Evolutionary conservation across 1,140 invertebrate species (phyloP).

Genomic region (Trachymyrmex cornetzi): DNA sequence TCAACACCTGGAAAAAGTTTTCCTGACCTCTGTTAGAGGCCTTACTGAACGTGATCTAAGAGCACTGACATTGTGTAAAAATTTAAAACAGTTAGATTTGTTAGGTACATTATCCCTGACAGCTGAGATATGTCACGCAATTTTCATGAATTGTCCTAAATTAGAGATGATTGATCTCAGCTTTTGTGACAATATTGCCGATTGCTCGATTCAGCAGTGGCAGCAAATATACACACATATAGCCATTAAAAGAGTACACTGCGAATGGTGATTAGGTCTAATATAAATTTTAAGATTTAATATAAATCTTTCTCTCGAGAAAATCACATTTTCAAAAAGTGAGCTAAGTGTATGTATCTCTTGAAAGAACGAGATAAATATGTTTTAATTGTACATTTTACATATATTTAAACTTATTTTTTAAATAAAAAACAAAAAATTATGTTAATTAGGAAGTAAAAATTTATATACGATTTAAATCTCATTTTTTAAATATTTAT

Average conservation of each 20-base stretch:
- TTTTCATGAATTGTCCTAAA: conserved; percentile 87
- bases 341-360: neutral
- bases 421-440: neutral
- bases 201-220: conserved; percentile 90
- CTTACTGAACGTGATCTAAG: conserved; percentile 92
- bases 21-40: conserved; percentile 92
- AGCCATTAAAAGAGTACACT: conserved; percentile 87
- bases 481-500: neutral
- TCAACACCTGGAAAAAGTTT: conserved; percentile 91
- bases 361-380: neutral
- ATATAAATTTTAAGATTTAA: neutral
- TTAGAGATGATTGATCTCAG: conserved; percentile 94
- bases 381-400: neutral
- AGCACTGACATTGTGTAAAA: conserved; percentile 89
- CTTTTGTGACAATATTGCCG: conserved; percentile 93
- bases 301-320: neutral
- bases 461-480: neutral
- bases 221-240: conserved; percentile 88
- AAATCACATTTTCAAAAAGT: neutral
- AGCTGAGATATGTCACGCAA: conserved; percentile 89
- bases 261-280: conserved; percentile 53
- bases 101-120: conserved; percentile 93
- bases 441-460: neutral
- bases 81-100: conserved; percentile 93
- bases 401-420: conserved; percentile 5